A percentile compares a stretch with the other conserved stretches of the same genome.
phyloP scores from a whole-genome alignment of 2,888 invertebrate species.

The Ecdyonurus torrentis region DNA sequence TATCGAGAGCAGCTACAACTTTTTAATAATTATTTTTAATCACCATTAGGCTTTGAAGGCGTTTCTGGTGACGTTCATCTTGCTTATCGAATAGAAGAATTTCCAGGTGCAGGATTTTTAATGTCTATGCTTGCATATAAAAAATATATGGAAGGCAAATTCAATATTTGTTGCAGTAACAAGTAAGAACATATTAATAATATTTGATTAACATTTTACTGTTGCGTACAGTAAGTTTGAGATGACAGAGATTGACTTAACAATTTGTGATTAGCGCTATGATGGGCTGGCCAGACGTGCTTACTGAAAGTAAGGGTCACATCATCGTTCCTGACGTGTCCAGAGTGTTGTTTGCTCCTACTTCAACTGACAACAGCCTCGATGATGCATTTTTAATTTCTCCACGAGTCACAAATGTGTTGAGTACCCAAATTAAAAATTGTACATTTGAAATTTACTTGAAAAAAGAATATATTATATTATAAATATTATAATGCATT shows the following conservation, averaged over 20 bases:
- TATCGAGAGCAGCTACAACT: neutral
- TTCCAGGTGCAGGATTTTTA: conserved; percentile 17
- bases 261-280: neutral
- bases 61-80: conserved; percentile 15
- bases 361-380: neutral
- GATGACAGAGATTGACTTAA: no score
- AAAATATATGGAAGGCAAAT: conserved; percentile 13
- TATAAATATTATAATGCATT: no score
- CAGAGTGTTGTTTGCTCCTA: conserved; percentile 10
- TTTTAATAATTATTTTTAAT: neutral
- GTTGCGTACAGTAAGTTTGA: no score
- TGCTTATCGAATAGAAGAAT: conserved; percentile 17
- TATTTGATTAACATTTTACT: neutral
- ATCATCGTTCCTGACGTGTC: conserved; percentile 18
- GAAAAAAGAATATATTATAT: no score
- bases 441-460: no score
- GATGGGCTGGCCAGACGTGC: conserved; percentile 5
- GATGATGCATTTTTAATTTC: neutral
- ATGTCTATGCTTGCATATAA: conserved; percentile 14
- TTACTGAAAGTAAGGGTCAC: conserved; percentile 11
- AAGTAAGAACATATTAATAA: neutral
- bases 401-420: neutral
- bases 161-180: conserved; percentile 7
- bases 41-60: conserved; percentile 14
- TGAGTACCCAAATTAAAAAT: no score